Conservation (phyloP, 2,113 vertebrate genomes). For the Ellobius talpinus region DNA sequence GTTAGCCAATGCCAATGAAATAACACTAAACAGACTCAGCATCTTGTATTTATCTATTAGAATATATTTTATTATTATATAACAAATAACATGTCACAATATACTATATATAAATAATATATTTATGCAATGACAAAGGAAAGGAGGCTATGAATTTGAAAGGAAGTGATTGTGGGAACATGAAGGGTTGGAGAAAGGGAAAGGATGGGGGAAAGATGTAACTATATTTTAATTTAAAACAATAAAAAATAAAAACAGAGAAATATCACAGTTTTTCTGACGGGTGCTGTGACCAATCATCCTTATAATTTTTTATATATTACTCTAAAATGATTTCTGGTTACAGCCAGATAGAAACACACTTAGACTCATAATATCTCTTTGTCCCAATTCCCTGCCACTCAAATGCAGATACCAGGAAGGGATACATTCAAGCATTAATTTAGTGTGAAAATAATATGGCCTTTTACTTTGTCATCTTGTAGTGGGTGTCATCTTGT, state of each 20-base stretch:
- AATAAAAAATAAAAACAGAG: background rate
- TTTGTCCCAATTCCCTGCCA: background rate
- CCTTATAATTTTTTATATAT: background rate
- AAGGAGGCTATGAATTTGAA: background rate
- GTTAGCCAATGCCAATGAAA: too few species aligned
- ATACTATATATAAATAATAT: too few species aligned
- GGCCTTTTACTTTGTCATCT: slow-evolving; percentile 4
- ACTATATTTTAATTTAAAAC: background rate
- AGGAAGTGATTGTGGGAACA: background rate
- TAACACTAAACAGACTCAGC: too few species aligned
- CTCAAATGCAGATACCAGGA: background rate
- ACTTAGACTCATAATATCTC: background rate
- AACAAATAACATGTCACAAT: too few species aligned
- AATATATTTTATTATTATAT: too few species aligned
- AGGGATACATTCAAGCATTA: background rate
- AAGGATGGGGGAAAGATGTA: background rate
- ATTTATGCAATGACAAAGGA: too few species aligned
- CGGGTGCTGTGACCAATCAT: background rate
- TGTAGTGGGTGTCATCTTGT: slow-evolving; percentile 85
- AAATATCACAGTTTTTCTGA: background rate
- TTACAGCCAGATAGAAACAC: background rate
- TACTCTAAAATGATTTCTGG: background rate
- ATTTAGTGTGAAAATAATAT: background rate
- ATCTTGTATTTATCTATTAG: background rate
- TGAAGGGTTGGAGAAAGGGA: background rate